Percentiles rank a stretch among this genome's conserved stretches.
phyloP scores from a whole-genome alignment of 2,113 vertebrate species.

The Leptobrachium ailaonicum region DNA sequence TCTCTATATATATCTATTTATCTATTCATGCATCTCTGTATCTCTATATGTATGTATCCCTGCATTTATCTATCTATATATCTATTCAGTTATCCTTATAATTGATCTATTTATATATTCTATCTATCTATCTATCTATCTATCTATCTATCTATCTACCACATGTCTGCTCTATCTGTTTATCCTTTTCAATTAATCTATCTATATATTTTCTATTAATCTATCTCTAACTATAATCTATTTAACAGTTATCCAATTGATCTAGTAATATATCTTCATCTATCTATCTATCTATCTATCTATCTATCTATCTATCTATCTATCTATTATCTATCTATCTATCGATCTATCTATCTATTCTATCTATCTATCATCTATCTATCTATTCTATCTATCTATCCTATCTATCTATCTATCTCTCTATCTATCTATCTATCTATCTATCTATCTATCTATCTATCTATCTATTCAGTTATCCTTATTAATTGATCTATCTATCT shows the following conservation, averaged over 20 bases:
- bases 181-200: not conserved
- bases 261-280: not conserved
- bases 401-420: too few relatives aligned
- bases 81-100: not conserved
- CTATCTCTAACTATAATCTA: not conserved
- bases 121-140: not conserved
- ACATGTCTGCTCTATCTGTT: not conserved
- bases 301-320: conserved; percentile 10
- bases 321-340: conserved; percentile 2
- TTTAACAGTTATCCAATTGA: not conserved
- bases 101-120: not conserved
- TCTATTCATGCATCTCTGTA: not conserved
- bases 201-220: not conserved
- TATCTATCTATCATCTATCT: too few relatives aligned
- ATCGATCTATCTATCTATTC: not conserved
- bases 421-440: too few relatives aligned
- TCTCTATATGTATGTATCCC: not conserved
- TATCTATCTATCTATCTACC: not conserved
- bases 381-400: too few relatives aligned
- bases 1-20: not conserved
- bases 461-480: too few relatives aligned
- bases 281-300: not conserved
- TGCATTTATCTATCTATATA: not conserved
- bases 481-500: too few relatives aligned
- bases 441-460: too few relatives aligned